Evolutionary conservation across 2,113 vertebrate genomes (phyloP).

Genomic region (Amphilophus citrinellus): DNA sequence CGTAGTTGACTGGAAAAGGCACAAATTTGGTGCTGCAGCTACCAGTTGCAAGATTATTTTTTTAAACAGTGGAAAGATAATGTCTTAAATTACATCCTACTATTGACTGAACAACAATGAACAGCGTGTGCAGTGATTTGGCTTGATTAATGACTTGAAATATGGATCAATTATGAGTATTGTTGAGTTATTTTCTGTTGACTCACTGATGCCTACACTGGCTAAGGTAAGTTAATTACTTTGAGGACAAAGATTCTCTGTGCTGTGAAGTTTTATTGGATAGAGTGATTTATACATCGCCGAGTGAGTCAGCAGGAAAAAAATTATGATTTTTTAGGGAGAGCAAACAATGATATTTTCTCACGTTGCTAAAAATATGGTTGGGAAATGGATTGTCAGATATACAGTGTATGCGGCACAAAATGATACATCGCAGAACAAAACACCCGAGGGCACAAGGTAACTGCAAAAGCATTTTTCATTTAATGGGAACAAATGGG

Average conservation of each 20-base stretch:
- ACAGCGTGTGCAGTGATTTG: neutral
- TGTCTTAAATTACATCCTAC: neutral
- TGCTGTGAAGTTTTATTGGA: slow-evolving; percentile 8
- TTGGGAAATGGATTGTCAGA: slow-evolving; percentile 32
- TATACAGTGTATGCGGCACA: slow-evolving; percentile 1
- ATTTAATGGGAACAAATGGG: slow-evolving; percentile 67
- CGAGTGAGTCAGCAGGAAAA: slow-evolving; percentile 13
- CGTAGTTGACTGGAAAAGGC: neutral
- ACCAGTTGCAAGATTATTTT: neutral
- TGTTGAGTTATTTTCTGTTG: slow-evolving; percentile 4
- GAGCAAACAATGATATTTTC: neutral
- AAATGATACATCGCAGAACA: slow-evolving; percentile 51
- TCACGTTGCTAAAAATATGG: slow-evolving; percentile 12
- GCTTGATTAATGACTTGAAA: slow-evolving; percentile 1
- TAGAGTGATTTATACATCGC: slow-evolving; percentile 2
- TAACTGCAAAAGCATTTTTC: slow-evolving; percentile 54
- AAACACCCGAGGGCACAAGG: slow-evolving; percentile 49
- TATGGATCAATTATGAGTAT: neutral
- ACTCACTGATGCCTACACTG: neutral
- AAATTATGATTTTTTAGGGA: neutral
- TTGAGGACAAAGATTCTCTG: neutral
- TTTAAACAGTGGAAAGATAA: neutral
- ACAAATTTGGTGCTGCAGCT: neutral
- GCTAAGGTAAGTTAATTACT: neutral
- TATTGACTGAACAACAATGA: neutral